phyloP scores from a whole-genome alignment of 2,797 vertebrate species.

The Aldrovandia affinis region DNA sequence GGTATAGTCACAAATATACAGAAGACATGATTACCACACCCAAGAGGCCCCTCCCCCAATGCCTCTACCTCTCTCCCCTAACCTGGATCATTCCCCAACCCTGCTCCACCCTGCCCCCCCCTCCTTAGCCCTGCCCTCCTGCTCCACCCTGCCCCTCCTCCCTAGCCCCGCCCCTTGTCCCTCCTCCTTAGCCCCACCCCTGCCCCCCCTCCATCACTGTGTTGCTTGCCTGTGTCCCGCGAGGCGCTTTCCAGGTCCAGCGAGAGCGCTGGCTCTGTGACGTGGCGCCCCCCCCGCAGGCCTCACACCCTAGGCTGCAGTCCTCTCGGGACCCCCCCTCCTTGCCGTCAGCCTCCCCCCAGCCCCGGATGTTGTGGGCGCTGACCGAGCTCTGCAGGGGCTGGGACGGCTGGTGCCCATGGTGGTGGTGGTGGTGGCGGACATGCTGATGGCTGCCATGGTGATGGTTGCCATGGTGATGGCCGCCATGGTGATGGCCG shows the following conservation, averaged over 20 bases:
- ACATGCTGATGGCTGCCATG: constrained; percentile 59
- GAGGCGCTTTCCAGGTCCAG: constrained; percentile 85
- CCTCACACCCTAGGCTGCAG: constrained; percentile 75
- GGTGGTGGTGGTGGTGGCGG: constrained; percentile 64
- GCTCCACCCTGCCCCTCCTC: background rate
- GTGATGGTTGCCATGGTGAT: constrained; percentile 67
- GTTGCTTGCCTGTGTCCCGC: constrained; percentile 79
- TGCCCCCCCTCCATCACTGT: constrained; percentile 46
- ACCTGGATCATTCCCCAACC: background rate
- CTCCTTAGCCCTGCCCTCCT: background rate
- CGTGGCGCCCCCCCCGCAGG: constrained; percentile 59
- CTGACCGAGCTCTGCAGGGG: constrained; percentile 81
- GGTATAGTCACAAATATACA: constrained; percentile 64
- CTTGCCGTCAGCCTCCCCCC: constrained; percentile 71
- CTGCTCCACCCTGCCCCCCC: background rate
- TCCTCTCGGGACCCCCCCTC: constrained; percentile 71
- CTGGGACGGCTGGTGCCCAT: constrained; percentile 75
- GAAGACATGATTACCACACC: constrained; percentile 63
- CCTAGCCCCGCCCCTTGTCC: background rate
- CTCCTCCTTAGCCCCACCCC: background rate
- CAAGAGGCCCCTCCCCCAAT: background rate
- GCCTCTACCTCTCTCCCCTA: background rate
- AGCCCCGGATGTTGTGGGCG: constrained; percentile 80
- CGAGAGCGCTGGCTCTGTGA: constrained; percentile 81
- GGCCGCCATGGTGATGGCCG: constrained; percentile 41